These are phyloP conservation scores for Tetranychus piercei DNA, from an alignment of 2,888 invertebrate species.

Conservation along the genomic window DNA sequence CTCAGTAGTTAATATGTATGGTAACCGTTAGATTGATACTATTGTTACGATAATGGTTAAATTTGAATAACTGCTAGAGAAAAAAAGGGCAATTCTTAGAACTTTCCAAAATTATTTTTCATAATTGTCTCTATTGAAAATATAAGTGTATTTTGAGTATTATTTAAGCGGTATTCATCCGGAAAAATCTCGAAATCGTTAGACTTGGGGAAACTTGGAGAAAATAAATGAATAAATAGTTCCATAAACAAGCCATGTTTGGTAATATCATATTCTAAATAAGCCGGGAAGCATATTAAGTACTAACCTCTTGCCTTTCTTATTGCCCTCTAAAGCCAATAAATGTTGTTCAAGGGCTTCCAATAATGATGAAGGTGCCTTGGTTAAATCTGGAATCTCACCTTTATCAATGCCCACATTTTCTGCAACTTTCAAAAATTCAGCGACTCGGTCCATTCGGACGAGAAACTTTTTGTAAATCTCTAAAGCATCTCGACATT, in stretches of 20 bases:
- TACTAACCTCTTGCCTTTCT: constrained; percentile 39
- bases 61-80: too few relatives aligned
- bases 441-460: constrained; percentile 92
- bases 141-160: too few relatives aligned
- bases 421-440: constrained; percentile 66
- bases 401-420: constrained; percentile 42
- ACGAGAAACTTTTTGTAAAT: constrained; percentile 96
- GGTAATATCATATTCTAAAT: neutral
- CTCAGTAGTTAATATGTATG: too few relatives aligned
- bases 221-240: neutral
- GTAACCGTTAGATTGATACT: too few relatives aligned
- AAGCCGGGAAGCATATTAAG: neutral
- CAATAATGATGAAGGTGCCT: constrained; percentile 46
- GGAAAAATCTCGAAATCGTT: too few relatives aligned
- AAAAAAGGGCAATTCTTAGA: too few relatives aligned
- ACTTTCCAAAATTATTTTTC: too few relatives aligned
- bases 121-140: too few relatives aligned
- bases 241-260: neutral
- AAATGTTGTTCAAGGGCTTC: constrained; percentile 94
- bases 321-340: constrained; percentile 65
- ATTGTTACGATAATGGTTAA: too few relatives aligned
- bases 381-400: constrained; percentile 42
- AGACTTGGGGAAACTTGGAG: too few relatives aligned
- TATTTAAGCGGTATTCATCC: too few relatives aligned
- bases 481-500: constrained; percentile 89